Conservation (phyloP, 2,797 vertebrate species). For the Aplochiton taeniatus region DNA sequence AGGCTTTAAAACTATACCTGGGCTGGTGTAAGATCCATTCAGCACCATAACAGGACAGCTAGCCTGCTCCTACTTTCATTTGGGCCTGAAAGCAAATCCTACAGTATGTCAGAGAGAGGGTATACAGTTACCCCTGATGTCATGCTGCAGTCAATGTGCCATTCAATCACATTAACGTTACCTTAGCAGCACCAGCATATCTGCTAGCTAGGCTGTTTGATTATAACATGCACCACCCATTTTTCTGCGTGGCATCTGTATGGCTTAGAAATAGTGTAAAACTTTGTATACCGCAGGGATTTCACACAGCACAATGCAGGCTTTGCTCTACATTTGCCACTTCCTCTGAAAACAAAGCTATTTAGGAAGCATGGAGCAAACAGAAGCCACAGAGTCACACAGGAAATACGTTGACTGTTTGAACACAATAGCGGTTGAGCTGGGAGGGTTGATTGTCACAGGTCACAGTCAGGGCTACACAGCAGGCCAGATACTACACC, state of each 20-base stretch:
- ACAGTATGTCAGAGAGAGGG: conserved; percentile 3
- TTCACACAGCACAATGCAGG: conserved; percentile 52
- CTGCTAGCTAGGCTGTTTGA: conserved; percentile 5
- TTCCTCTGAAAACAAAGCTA: conserved; percentile 73
- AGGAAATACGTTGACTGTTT: conserved; percentile 69
- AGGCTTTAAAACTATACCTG: conserved; percentile 47
- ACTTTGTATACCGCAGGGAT: conserved; percentile 35
- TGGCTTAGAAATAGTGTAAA: conserved; percentile 29
- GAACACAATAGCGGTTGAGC: conserved; percentile 70
- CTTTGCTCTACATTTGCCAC: conserved; percentile 60
- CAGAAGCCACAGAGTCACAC: conserved; percentile 59
- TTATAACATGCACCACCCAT: conserved; percentile 1
- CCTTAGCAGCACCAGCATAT: conserved; percentile 1
- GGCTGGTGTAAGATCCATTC: conserved; percentile 49
- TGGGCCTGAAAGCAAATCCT: conserved; percentile 30
- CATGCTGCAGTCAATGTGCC: conserved; percentile 15
- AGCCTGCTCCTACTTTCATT: conserved; percentile 38
- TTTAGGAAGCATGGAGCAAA: conserved; percentile 70
- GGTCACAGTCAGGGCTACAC: conserved; percentile 42
- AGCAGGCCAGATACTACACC: conserved; percentile 46
- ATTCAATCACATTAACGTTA: conserved; percentile 23
- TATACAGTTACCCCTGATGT: conserved; percentile 39
- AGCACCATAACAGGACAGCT: conserved; percentile 46
- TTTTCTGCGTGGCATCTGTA: conserved; percentile 14
- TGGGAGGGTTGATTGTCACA: conserved; percentile 57